Conservation (phyloP, 2,113 vertebrate genomes). For the Jacana jacana region DNA sequence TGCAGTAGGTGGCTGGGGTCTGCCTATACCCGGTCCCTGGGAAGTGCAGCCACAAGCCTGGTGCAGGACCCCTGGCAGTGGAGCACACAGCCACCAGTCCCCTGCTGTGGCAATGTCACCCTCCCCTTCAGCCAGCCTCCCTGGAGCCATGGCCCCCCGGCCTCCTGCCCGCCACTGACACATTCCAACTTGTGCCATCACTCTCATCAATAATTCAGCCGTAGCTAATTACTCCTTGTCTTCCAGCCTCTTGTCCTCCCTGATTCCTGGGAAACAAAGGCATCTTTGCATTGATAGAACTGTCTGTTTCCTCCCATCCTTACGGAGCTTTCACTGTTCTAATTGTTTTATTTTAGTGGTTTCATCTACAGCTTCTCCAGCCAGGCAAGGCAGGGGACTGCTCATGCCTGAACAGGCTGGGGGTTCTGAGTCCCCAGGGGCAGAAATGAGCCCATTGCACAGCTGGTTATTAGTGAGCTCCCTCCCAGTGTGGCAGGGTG, state of each 20-base stretch:
- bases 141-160: accelerated
- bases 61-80: not conserved
- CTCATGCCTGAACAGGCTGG: not conserved
- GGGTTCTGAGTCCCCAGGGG: not conserved
- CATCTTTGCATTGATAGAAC: not conserved
- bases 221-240: slow-evolving; percentile 6
- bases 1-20: accelerated
- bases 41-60: not conserved
- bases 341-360: not conserved
- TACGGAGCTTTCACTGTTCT: not conserved
- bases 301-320: accelerated
- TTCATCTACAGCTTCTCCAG: not conserved
- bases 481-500: not conserved
- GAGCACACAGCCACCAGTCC: not conserved
- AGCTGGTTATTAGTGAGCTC: not conserved
- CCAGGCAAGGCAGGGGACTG: not conserved
- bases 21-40: not conserved
- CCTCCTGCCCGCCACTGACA: not conserved
- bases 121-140: not conserved
- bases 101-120: not conserved
- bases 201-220: slow-evolving; percentile 55
- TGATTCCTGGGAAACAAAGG: slow-evolving; percentile 18
- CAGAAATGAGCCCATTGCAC: not conserved
- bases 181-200: not conserved
- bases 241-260: not conserved